Evolutionary conservation across 2,113 vertebrate species (phyloP).

Genomic region (Suncus etruscus): DNA sequence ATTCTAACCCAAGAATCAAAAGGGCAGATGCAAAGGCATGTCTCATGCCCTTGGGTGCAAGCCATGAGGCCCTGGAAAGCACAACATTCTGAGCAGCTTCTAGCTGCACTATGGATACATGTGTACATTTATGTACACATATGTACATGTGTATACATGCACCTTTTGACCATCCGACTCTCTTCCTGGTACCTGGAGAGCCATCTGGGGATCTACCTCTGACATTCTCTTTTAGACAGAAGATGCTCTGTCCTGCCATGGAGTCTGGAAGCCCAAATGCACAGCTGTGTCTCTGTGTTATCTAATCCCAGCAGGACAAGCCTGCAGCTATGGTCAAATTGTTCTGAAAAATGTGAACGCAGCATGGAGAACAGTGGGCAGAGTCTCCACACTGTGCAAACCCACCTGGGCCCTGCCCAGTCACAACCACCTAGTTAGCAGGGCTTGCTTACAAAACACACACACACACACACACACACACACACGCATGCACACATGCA

Average conservation of each 20-base stretch:
- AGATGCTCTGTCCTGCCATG: conserved; percentile 68
- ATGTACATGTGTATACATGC: background rate
- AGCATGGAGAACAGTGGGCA: background rate
- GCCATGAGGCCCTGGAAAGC: background rate
- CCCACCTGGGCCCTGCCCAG: background rate
- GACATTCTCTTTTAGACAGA: conserved; percentile 69
- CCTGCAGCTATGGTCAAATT: conserved; percentile 66
- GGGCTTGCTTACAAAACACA: background rate
- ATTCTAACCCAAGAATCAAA: background rate
- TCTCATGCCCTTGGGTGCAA: accelerated
- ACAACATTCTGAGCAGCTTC: no score
- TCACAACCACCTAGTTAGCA: background rate
- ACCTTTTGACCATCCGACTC: conserved; percentile 18
- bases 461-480: no score
- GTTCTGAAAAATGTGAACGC: conserved; percentile 68
- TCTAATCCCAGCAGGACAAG: conserved; percentile 73
- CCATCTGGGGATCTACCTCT: conserved; percentile 67
- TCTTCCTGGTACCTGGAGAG: conserved; percentile 43
- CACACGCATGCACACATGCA: no score
- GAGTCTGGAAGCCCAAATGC: conserved; percentile 59
- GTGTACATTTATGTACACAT: no score
- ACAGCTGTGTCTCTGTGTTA: conserved; percentile 62
- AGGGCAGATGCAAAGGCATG: background rate
- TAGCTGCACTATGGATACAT: no score
- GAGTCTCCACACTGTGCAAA: background rate